Evolutionary conservation across 2,113 vertebrate species (phyloP).

Genomic region (Emydura subglobosa): DNA sequence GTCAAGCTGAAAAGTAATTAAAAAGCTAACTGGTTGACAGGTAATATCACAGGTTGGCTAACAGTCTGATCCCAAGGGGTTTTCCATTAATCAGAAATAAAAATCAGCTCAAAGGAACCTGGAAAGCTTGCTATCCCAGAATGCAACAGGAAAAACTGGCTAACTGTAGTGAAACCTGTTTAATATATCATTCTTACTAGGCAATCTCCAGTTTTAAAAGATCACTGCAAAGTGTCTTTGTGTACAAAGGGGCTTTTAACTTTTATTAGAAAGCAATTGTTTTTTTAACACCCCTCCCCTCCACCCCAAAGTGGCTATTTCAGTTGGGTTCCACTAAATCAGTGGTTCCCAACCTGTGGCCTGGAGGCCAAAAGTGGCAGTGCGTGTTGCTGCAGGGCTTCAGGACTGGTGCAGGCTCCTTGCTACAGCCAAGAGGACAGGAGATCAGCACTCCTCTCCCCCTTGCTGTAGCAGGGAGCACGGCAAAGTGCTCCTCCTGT

Average conservation of each 20-base stretch:
- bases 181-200: not conserved
- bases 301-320: not conserved
- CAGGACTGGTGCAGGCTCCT: no score
- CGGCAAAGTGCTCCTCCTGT: no score
- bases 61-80: not conserved
- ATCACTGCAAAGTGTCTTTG: not conserved
- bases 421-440: no score
- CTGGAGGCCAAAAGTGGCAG: no score
- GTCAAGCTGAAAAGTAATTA: not conserved
- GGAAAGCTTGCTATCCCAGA: not conserved
- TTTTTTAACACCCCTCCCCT: not conserved
- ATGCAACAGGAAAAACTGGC: not conserved
- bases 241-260: not conserved
- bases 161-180: not conserved
- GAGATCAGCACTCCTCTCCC: no score
- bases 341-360: no score
- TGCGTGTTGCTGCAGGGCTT: no score
- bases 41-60: not conserved
- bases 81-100: not conserved
- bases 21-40: not conserved
- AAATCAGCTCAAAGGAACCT: not conserved
- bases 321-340: not conserved
- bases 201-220: not conserved
- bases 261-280: slow-evolving; percentile 40
- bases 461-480: no score